Percentiles rank a stretch among this genome's conserved stretches.
phyloP scores from a whole-genome alignment of 2,797 vertebrate species.

The Salarias fasciatus region DNA sequence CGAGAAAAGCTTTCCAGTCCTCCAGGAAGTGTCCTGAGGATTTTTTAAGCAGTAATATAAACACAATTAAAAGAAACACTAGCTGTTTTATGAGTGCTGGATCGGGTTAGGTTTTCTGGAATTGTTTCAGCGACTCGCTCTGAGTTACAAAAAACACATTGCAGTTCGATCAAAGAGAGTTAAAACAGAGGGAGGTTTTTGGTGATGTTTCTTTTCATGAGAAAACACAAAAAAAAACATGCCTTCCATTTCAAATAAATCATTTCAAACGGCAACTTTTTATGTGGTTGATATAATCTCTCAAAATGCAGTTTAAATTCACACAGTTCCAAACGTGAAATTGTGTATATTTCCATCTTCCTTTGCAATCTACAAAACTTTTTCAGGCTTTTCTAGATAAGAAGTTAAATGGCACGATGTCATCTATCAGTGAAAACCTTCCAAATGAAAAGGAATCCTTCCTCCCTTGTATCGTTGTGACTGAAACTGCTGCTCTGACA shows the following conservation, averaged over 20 bases:
- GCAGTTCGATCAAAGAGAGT: slow-evolving; percentile 13
- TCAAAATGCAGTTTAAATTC: slow-evolving; percentile 17
- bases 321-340: slow-evolving; percentile 17
- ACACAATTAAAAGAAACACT: background rate
- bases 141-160: slow-evolving; percentile 28
- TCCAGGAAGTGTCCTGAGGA: background rate
- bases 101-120: background rate
- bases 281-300: slow-evolving; percentile 17
- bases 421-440: slow-evolving; percentile 28
- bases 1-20: slow-evolving; percentile 4
- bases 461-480: slow-evolving; percentile 32
- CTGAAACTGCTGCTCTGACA: slow-evolving; percentile 11
- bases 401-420: slow-evolving; percentile 13
- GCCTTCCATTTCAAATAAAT: too few species aligned
- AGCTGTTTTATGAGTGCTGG: too few species aligned
- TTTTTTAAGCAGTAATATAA: background rate
- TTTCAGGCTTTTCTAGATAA: slow-evolving; percentile 6
- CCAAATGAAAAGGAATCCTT: slow-evolving; percentile 20
- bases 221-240: slow-evolving; percentile 16
- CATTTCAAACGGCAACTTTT: slow-evolving; percentile 2
- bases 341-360: slow-evolving; percentile 9
- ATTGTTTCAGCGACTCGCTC: slow-evolving; percentile 6
- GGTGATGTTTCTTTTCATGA: background rate
- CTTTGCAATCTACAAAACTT: slow-evolving; percentile 21
- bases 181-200: slow-evolving; percentile 24